Evolutionary conservation across 30 jellyfish, hydroid and myxozoan genomes (phyloP), one percentile per base, ranked within the genome.

Genomic region (Turritopsis dohrnii): DNA sequence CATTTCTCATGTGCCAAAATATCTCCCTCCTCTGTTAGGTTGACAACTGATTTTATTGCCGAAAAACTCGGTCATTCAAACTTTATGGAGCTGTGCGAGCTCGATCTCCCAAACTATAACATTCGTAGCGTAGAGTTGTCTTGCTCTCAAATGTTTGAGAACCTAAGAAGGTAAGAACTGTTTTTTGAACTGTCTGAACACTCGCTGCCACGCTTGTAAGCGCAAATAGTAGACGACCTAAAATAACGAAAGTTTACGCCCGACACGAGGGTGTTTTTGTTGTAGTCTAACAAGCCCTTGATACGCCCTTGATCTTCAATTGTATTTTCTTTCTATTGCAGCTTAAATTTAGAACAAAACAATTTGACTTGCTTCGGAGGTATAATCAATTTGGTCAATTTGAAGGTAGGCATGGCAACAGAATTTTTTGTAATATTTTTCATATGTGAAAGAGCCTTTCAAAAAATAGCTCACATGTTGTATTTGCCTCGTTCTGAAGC

Each of bases 51-150:
- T 30, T 87, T 87, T 74, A 87, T 92, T 9, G 97, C 96, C 20
- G 97, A 92, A 60, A 87, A 89, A 81, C 92, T 92, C 21, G 96
- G 97, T 53, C 97, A 92, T 54, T 92, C 97, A 53, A 83, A 84
- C 77, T 92, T 92, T 81, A 86, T 84, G 0, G 97, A 92, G 65
- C 88, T 92, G 29, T 82, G 94, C 52, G 96, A 87, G 85, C 96
- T 92, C 31, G 97, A 92, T 82, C 65, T 92, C 65, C 96, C 96
- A 28, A 86, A 86, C 66, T 88, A 84, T n/a, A 90, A 90, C 53
- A 76, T 91, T 1, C 86, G 96, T 28, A 82, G 80, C 72, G 91
- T 91, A 29, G 97, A 91, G 66, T 85, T 91, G 52, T 89, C 90
- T 1, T 28, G 79, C 72, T 89, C 90, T 7, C 89, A 83, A 28